Conservation (phyloP, 2,888 invertebrate species). For the Euzetes globulus region DNA sequence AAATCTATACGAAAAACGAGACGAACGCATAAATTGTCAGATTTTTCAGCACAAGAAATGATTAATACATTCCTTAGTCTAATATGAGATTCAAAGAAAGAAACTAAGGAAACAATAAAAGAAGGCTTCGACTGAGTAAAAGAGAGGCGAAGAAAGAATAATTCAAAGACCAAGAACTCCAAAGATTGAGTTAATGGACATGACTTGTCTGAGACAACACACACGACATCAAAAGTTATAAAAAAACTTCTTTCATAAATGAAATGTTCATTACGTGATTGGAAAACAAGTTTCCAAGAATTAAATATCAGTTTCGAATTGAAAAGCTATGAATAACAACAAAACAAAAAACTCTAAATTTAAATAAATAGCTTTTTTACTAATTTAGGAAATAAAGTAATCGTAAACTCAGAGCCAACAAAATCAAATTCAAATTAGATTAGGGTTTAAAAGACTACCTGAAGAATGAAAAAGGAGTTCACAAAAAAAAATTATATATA, state of each 20-base stretch:
- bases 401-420: background rate
- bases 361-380: conserved; percentile 13
- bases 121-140: background rate
- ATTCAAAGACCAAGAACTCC: background rate
- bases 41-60: conserved; percentile 10
- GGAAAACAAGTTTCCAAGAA: conserved; percentile 11
- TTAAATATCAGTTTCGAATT: background rate
- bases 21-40: conserved; percentile 1
- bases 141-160: background rate
- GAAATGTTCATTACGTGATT: conserved; percentile 20
- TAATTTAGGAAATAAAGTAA: conserved; percentile 18
- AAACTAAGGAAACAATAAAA: conserved; percentile 1
- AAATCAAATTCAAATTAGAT: conserved; percentile 12
- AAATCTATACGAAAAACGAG: background rate
- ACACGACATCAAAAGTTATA: background rate
- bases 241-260: background rate
- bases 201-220: background rate
- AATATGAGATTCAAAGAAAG: conserved; percentile 13
- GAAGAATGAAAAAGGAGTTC: background rate
- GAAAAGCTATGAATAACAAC: background rate
- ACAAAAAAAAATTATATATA: background rate
- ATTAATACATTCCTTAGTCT: conserved; percentile 16
- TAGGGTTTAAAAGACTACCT: background rate
- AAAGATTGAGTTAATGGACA: background rate
- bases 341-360: background rate